phyloP scores from a whole-genome alignment of 2,888 invertebrate species.

The Gnatocerus cornutus region DNA sequence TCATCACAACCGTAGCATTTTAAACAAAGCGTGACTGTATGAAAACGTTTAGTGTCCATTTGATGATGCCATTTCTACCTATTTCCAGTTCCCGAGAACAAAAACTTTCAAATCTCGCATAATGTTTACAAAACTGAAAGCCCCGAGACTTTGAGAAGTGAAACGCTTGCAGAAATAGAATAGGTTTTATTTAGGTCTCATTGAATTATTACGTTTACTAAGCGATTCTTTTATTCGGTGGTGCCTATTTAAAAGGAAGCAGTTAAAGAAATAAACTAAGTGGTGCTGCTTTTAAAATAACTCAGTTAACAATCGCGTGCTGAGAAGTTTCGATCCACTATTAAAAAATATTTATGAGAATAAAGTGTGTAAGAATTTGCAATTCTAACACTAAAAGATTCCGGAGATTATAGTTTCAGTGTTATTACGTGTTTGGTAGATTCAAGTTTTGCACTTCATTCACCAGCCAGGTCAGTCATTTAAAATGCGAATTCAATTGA shows the following conservation, averaged over 20 bases:
- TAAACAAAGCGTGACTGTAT: too few relatives aligned
- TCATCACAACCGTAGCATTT: too few relatives aligned
- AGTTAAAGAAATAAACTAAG: conserved; percentile 24
- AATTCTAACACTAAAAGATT: conserved; percentile 16
- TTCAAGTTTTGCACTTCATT: too few relatives aligned
- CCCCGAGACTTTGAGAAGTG: too few relatives aligned
- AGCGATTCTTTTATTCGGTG: neutral
- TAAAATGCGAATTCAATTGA: too few relatives aligned
- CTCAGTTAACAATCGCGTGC: conserved; percentile 27
- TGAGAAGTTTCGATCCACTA: conserved; percentile 9
- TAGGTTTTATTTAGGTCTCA: neutral
- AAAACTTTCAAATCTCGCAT: too few relatives aligned
- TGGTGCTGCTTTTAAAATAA: conserved; percentile 20
- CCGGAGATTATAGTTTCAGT: conserved; percentile 7
- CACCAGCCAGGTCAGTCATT: too few relatives aligned
- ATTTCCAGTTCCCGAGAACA: too few relatives aligned
- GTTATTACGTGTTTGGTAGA: neutral
- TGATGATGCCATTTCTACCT: too few relatives aligned
- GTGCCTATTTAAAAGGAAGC: conserved; percentile 17
- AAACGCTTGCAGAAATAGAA: too few relatives aligned
- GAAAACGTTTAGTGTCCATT: too few relatives aligned
- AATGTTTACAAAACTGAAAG: too few relatives aligned
- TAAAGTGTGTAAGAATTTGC: conserved; percentile 25
- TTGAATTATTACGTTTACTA: conserved; percentile 11
- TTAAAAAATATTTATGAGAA: conserved; percentile 21